A percentile compares a stretch with the other conserved stretches of the same genome.
These are phyloP conservation scores for Eospalax fontanierii DNA, from an alignment of 2,797 vertebrate species.

Conservation along the genomic window DNA sequence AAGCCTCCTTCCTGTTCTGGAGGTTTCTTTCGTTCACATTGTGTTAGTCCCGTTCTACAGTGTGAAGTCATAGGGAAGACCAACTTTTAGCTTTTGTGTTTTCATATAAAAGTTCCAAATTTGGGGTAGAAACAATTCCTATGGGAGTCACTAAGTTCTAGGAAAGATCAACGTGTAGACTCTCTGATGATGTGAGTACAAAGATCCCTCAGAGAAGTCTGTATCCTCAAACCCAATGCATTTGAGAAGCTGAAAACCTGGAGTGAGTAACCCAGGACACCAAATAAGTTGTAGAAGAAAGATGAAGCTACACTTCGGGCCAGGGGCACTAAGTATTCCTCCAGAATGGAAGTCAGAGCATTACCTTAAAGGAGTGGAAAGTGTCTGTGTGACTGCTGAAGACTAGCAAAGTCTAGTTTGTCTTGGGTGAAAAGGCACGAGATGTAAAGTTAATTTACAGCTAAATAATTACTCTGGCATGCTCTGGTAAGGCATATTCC, in stretches of 20 bases:
- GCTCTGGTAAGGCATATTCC: neutral
- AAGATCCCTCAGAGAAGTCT: neutral
- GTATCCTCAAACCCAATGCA: neutral
- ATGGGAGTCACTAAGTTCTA: neutral
- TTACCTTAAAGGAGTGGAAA: neutral
- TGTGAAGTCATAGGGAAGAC: neutral
- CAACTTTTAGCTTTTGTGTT: neutral
- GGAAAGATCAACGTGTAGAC: neutral
- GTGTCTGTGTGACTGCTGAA: neutral
- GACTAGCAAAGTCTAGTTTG: neutral
- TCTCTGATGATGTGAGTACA: neutral
- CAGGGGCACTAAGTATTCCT: neutral
- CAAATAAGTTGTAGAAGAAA: neutral
- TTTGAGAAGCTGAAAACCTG: neutral
- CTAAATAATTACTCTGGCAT: neutral
- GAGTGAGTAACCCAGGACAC: neutral
- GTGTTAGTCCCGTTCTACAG: neutral
- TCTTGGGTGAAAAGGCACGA: neutral
- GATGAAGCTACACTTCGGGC: fast-evolving
- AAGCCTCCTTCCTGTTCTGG: neutral
- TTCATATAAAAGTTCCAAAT: neutral
- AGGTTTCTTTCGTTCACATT: neutral
- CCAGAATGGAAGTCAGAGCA: neutral
- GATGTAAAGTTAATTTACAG: neutral
- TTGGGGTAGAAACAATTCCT: neutral